These are phyloP conservation scores for Leptatherina wallacei DNA, from an alignment of 2,797 vertebrate genomes.

Conservation along the genomic window DNA sequence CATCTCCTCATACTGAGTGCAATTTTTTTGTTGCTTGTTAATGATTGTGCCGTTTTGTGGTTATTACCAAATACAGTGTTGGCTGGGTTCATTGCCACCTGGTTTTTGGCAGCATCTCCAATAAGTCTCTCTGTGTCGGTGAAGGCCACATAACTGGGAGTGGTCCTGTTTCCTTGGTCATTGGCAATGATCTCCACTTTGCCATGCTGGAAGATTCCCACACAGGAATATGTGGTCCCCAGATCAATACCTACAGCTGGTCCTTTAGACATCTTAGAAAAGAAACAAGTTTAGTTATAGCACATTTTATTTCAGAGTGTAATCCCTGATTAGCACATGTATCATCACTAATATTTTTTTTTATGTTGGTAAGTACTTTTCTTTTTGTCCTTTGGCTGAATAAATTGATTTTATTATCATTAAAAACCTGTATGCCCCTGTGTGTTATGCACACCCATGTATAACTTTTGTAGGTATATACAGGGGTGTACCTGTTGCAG, in stretches of 20 bases:
- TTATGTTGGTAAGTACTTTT: neutral
- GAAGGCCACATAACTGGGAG: slow-evolving; percentile 93
- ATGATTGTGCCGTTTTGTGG: neutral
- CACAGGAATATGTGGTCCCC: slow-evolving; percentile 88
- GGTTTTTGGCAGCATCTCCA: slow-evolving; percentile 93
- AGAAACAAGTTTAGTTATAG: neutral
- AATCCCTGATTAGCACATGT: neutral
- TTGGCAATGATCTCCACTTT: slow-evolving; percentile 89
- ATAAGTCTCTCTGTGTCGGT: slow-evolving; percentile 91
- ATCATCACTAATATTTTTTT: neutral
- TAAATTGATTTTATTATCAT: neutral
- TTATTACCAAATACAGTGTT: slow-evolving; percentile 92
- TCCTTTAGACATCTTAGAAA: slow-evolving; percentile 84
- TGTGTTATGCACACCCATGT: neutral
- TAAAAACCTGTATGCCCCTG: no score
- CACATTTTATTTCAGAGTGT: neutral
- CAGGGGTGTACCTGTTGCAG: neutral
- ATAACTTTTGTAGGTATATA: neutral
- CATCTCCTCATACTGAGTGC: neutral
- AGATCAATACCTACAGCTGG: slow-evolving; percentile 87
- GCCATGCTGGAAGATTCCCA: slow-evolving; percentile 88
- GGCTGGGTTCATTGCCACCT: slow-evolving; percentile 92
- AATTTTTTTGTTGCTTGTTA: neutral
- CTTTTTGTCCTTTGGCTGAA: neutral
- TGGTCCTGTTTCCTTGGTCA: slow-evolving; percentile 89